Conservation (phyloP, 92 coral and sea anemone genomes). For the Parazoanthus darwini region DNA sequence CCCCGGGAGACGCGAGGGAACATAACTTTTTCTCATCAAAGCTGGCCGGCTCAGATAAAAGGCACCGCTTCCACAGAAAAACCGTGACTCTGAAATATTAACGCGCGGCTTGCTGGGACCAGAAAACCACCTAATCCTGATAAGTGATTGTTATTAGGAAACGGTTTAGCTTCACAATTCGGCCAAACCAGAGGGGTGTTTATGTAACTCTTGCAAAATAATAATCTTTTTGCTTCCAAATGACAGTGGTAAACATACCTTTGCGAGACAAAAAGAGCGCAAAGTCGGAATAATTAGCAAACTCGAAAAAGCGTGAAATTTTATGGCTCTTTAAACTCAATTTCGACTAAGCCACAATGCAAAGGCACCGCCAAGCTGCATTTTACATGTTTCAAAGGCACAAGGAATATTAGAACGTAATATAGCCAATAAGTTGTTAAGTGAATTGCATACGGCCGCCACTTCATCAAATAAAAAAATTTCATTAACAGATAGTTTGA, state of each 20-base stretch:
- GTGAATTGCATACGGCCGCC: slow-evolving; percentile 78
- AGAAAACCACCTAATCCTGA: slow-evolving; percentile 47
- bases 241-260: slow-evolving; percentile 64
- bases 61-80: slow-evolving; percentile 69
- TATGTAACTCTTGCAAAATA: slow-evolving; percentile 60
- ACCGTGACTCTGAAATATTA: slow-evolving; percentile 67
- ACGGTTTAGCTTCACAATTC: slow-evolving; percentile 58
- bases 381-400: slow-evolving; percentile 53
- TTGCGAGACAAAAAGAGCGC: slow-evolving; percentile 53
- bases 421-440: slow-evolving; percentile 88
- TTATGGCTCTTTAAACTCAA: slow-evolving; percentile 62
- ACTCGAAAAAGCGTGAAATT: slow-evolving; percentile 69
- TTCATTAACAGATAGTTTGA: slow-evolving; percentile 83
- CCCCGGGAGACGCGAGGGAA: slow-evolving; percentile 53
- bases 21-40: slow-evolving; percentile 92
- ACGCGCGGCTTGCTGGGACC: slow-evolving; percentile 57
- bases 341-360: slow-evolving; percentile 62
- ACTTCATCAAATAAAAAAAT: slow-evolving; percentile 92
- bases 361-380: slow-evolving; percentile 58
- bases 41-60: slow-evolving; percentile 74
- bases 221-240: slow-evolving; percentile 68
- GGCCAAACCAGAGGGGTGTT: slow-evolving; percentile 55
- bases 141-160: slow-evolving; percentile 56
- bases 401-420: slow-evolving; percentile 68
- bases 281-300: slow-evolving; percentile 39